A percentile compares a stretch with the other conserved stretches of the same genome.
phyloP scores from a whole-genome alignment of 1,140 invertebrate species.

The Ips nitidus region DNA sequence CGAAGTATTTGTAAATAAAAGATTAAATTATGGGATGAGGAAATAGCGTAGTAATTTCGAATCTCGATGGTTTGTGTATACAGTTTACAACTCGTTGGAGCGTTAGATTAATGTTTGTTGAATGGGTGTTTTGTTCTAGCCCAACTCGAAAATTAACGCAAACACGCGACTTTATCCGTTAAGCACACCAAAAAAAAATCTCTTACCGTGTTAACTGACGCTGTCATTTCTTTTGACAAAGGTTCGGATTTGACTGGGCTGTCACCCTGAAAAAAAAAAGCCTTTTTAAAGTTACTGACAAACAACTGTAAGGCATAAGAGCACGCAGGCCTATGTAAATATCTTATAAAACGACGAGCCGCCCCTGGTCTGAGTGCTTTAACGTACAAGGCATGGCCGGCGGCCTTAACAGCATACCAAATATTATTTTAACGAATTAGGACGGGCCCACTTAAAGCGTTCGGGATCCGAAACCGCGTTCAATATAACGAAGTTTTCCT shows the following conservation, averaged over 20 bases:
- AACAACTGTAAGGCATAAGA: too few relatives aligned
- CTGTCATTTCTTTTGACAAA: slow-evolving; percentile 49
- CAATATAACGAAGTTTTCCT: slow-evolving; percentile 27
- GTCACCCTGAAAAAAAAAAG: slow-evolving; percentile 47
- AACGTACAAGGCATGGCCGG: slow-evolving; percentile 21
- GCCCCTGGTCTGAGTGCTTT: slow-evolving; percentile 18
- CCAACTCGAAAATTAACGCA: neutral
- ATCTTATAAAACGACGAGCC: slow-evolving; percentile 16
- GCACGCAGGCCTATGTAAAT: neutral
- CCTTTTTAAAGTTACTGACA: too few relatives aligned
- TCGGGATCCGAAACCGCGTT: slow-evolving; percentile 5
- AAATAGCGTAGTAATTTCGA: slow-evolving; percentile 7
- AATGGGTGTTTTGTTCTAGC: slow-evolving; percentile 1
- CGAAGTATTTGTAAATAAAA: slow-evolving; percentile 14
- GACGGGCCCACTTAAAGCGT: slow-evolving; percentile 32
- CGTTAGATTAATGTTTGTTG: slow-evolving; percentile 2
- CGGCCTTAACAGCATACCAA: slow-evolving; percentile 34
- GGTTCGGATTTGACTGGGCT: slow-evolving; percentile 48
- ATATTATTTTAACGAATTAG: slow-evolving; percentile 39
- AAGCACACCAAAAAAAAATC: neutral
- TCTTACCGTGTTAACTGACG: slow-evolving; percentile 49
- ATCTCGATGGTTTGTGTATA: slow-evolving; percentile 5
- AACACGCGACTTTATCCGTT: neutral
- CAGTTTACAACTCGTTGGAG: slow-evolving; percentile 5
- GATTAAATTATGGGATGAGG: slow-evolving; percentile 15